Evolutionary conservation across 2,888 invertebrate species (phyloP).

Genomic region (Sycophila texana): DNA sequence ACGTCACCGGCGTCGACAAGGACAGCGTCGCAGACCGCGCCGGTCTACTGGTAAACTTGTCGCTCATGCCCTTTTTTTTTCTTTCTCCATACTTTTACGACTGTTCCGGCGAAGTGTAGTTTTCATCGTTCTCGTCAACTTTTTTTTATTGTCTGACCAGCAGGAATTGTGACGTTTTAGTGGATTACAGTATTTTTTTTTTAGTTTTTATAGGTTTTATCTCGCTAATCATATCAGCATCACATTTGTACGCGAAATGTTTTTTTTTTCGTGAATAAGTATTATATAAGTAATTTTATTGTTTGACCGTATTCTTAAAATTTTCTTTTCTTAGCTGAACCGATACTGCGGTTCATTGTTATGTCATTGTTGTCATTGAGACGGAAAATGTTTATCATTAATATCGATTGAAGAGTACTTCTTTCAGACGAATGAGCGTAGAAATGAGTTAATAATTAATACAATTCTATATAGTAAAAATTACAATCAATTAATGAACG

Average conservation of each 20-base stretch:
- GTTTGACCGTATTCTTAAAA: background rate
- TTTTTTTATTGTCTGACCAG: background rate
- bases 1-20: conserved; percentile 96
- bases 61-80: background rate
- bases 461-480: no score
- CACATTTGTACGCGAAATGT: no score
- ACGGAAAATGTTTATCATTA: no score
- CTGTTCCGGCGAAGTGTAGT: background rate
- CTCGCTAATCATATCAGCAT: no score
- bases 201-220: background rate
- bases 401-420: no score
- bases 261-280: no score
- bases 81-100: background rate
- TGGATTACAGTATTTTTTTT: background rate
- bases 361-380: no score
- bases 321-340: background rate
- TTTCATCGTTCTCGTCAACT: background rate
- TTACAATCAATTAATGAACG: no score
- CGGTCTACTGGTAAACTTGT: conserved; percentile 85
- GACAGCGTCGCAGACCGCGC: conserved; percentile 94
- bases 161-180: background rate
- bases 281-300: no score
- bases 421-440: no score
- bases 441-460: no score
- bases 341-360: background rate